Evolutionary conservation across 2,113 vertebrate species (phyloP).

Genomic region (Elgaria multicarinata): DNA sequence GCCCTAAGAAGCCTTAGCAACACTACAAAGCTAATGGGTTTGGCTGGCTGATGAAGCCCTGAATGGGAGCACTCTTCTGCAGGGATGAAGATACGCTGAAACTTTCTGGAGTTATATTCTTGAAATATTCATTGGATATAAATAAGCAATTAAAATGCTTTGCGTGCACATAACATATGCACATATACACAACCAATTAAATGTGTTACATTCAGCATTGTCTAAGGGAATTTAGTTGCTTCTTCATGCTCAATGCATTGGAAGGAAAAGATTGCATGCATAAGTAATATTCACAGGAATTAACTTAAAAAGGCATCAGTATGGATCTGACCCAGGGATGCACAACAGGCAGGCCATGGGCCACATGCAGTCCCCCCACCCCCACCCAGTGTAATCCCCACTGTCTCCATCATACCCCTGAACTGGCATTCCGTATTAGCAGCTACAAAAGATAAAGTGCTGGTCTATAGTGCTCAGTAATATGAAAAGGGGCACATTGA

Average conservation of each 20-base stretch:
- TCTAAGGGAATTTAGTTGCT: not conserved
- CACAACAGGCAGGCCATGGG: too few relatives aligned
- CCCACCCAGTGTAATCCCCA: too few relatives aligned
- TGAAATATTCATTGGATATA: slow-evolving; percentile 5
- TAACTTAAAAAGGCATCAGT: too few relatives aligned
- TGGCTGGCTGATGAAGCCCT: not conserved
- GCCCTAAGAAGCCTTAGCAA: not conserved
- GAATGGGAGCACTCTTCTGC: not conserved
- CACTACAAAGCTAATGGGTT: not conserved
- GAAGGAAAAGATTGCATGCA: not conserved
- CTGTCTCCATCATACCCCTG: too few relatives aligned
- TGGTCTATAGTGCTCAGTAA: too few relatives aligned
- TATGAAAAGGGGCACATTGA: too few relatives aligned
- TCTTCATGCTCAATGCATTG: not conserved
- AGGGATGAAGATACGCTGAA: not conserved
- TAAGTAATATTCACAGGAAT: not conserved
- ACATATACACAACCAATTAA: not conserved
- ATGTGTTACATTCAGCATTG: not conserved
- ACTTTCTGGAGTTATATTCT: not conserved
- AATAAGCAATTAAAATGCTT: not conserved
- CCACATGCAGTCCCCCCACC: too few relatives aligned
- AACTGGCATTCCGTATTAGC: too few relatives aligned
- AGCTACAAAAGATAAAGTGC: too few relatives aligned
- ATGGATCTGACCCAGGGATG: too few relatives aligned
- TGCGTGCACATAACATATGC: not conserved